Evolutionary conservation across 2,113 vertebrate species (phyloP), one percentile per base, ranked within the genome.

Genomic region (Dissostichus mawsoni): DNA sequence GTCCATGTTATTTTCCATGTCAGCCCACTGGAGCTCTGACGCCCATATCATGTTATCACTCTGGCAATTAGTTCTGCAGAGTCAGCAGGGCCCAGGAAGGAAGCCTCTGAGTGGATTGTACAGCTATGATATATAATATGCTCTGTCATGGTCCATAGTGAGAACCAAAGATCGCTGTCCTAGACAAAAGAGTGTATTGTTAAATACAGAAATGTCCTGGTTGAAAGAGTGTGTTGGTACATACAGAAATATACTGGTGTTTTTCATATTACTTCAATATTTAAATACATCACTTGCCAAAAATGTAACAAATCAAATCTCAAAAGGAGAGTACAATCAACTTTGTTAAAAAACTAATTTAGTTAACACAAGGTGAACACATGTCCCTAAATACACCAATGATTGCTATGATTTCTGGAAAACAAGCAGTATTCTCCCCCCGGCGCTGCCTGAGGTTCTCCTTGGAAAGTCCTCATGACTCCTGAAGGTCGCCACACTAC

Each of bases 1-100:
- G 25, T 33, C 41, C 50, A n/a, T 69, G 80, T 82, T 45, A 48
- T 66, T 18, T 25, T 64, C 23, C 58, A 29, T n/a, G 73, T 77
- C 68, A 33, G 53, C 59, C 65, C 16, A n/a, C 51, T 4, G 59
- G 64, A 33, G 36, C 53, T 11, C 52, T 55, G 48, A 82, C 83
- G 52, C 33, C 68, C 53, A 29, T 74, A 58, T 80, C 75, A 14
- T 48, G 83, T 77, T 84, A 84, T 88, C 77, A 68, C 63, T 56
- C 1, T 8, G 71, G 64, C 63, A 18, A 51, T 78, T 86, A 36
- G 78, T 81, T 83, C 45, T 84, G 83, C 81, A 8, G 64, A 86
- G 72, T 87, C 85, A 84, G 85, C 80, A 59, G 63, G 56, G 58
- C 25, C 52, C 50, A 61, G 77, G 77, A 78, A 79, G 72, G 85